Conservation (phyloP, 1,140 invertebrate genomes). For the Lasioglossum albipes region DNA sequence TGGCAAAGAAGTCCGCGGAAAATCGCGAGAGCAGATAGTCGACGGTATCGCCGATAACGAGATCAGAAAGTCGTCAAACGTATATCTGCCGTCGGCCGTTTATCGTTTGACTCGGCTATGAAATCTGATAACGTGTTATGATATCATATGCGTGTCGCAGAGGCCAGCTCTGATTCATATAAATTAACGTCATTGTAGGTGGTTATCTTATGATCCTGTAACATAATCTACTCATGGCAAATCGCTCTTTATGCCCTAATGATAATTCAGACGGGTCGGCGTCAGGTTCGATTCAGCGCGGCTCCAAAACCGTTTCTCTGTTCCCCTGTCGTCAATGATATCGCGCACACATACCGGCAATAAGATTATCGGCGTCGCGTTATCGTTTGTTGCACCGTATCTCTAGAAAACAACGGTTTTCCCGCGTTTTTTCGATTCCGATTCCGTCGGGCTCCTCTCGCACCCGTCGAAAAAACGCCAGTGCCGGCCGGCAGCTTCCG, state of each 20-base stretch:
- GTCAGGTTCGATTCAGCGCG: neutral
- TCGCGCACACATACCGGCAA: neutral
- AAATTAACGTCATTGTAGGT: conserved; percentile 48
- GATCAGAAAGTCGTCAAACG: conserved; percentile 6
- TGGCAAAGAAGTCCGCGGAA: neutral
- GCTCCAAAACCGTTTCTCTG: neutral
- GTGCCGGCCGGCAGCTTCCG: neutral
- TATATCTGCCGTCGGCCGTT: conserved; percentile 39
- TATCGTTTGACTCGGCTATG: conserved; percentile 35
- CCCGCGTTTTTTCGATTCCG: neutral
- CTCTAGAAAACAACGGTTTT: neutral
- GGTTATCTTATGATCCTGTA: conserved; percentile 47
- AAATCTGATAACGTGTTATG: conserved; percentile 51
- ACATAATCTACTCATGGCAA: conserved; percentile 49
- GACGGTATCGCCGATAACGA: neutral
- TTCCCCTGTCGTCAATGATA: neutral
- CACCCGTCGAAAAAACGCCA: neutral
- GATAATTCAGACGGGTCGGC: conserved; percentile 37
- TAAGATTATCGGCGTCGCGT: conserved; percentile 16
- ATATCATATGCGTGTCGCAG: conserved; percentile 43
- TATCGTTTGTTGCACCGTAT: conserved; percentile 5
- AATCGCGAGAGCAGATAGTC: neutral
- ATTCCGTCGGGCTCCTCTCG: neutral
- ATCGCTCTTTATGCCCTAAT: conserved; percentile 45
- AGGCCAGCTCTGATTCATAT: conserved; percentile 29